phyloP scores from a whole-genome alignment of 23 tunicate species.

The Aplidium turbinatum region DNA sequence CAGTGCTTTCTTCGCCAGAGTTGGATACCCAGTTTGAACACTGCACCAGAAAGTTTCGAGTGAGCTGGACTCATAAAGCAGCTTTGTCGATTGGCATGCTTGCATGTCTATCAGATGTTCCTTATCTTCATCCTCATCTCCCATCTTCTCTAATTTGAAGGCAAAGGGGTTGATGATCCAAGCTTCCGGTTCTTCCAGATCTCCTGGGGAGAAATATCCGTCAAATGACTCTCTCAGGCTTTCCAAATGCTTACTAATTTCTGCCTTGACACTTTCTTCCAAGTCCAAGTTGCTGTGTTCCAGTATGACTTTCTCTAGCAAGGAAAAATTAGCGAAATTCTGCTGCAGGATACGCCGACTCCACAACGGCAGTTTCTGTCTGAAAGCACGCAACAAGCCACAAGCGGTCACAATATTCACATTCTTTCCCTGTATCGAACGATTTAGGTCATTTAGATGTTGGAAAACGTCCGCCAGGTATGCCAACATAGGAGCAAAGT shows the following conservation, averaged over 20 bases:
- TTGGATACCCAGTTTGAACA: too few relatives aligned
- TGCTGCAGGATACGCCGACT: background rate
- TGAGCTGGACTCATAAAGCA: slow-evolving; percentile 9
- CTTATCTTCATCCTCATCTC: slow-evolving; percentile 22
- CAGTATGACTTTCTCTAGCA: too few relatives aligned
- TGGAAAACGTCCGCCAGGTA: background rate
- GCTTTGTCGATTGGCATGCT: too few relatives aligned
- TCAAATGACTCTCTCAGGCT: slow-evolving; percentile 6
- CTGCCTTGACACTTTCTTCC: background rate
- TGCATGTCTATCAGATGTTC: too few relatives aligned
- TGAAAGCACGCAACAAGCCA: slow-evolving; percentile 8
- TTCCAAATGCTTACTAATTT: background rate
- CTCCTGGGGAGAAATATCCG: slow-evolving; percentile 13
- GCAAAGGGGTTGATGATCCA: slow-evolving; percentile 4
- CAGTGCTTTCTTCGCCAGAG: background rate
- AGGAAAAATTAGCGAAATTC: too few relatives aligned
- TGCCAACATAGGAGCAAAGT: background rate
- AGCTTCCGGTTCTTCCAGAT: background rate
- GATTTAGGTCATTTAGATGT: background rate
- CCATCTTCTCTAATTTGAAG: slow-evolving; percentile 13
- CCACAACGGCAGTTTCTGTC: background rate
- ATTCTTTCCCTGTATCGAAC: background rate
- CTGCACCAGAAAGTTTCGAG: slow-evolving; percentile 1
- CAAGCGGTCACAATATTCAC: background rate
- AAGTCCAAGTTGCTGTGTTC: too few relatives aligned